Evolutionary conservation across 2,797 vertebrate species (phyloP), one percentile per base, ranked within the genome.

Genomic region (Sebastes hubbsi): DNA sequence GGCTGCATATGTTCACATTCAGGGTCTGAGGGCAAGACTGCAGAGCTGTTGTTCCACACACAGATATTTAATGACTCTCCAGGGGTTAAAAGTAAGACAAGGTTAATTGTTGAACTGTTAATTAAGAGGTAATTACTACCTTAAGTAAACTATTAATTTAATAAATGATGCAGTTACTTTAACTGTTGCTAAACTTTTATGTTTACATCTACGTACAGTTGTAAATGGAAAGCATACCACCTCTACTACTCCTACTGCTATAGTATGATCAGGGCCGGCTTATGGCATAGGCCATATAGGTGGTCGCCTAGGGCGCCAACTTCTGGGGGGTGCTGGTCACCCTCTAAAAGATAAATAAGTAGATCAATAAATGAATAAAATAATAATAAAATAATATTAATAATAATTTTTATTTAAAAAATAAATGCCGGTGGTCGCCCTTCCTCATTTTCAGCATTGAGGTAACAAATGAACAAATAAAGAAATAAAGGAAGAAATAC

Each of bases 61-160:
- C 18, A 46, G 27, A 49, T 24, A 29, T 76, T 74, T 71, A 77
- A 58, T n/a, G 70, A 86, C 54, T 34, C 66, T 77, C 59, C 18
- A 12, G 63, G 63, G 80, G 24, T 79, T 60, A 5, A 59, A 49
- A 49, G 36, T 36, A 5, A 46, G 52, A 52, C 25, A 3, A 42
- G 75, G 71, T 72, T 77, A 55, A 64, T 56, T 72, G 38, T 27
- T 58, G 27, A 36, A 13, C 20, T 6, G 18, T 62, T 78, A 72
- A 79, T 87, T 79, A 70, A 66, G 52, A 75, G 73, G 16, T 80
- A 64, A 81, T 84, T 72, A 76, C 18, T 16, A 34, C 63, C 38
- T 63, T 46, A 7, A 29, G 67, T 62, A 36, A 80, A 77, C 69
- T 68, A 46, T 84, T 80, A 8, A 29, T 54, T 36, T 54, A 55